Conservation (phyloP, 2,113 vertebrate species). For the Morone chrysops region DNA sequence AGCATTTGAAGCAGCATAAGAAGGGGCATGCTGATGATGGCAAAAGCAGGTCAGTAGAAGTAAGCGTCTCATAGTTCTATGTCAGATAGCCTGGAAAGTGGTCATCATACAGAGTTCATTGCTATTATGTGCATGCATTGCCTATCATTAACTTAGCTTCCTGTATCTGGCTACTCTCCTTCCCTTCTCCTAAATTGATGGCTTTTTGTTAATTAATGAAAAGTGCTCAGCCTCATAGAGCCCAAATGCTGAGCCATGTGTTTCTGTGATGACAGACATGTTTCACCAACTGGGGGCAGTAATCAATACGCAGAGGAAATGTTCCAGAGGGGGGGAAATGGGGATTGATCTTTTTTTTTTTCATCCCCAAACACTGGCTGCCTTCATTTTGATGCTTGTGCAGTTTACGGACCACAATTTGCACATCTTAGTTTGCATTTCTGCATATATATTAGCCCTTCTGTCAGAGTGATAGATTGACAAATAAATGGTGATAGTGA, state of each 20-base stretch:
- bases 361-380: background rate
- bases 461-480: slow-evolving; percentile 33
- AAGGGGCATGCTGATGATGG: background rate
- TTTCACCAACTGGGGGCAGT: slow-evolving; percentile 27
- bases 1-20: background rate
- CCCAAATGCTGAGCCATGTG: slow-evolving; percentile 65
- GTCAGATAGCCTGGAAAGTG: slow-evolving; percentile 9
- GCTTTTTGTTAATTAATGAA: slow-evolving; percentile 58
- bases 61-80: background rate
- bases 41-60: background rate
- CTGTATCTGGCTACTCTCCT: background rate
- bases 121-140: background rate
- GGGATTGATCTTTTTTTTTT: slow-evolving; percentile 23
- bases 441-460: slow-evolving; percentile 10
- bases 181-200: slow-evolving; percentile 29
- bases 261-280: slow-evolving; percentile 54
- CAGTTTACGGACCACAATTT: slow-evolving; percentile 33
- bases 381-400: slow-evolving; percentile 25
- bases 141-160: slow-evolving; percentile 8
- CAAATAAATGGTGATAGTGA: background rate
- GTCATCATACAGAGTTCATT: background rate
- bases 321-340: slow-evolving; percentile 30
- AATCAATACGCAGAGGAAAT: slow-evolving; percentile 65
- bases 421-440: slow-evolving; percentile 21
- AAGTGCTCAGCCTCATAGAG: slow-evolving; percentile 34